A percentile compares a stretch with the other conserved stretches of the same genome.
phyloP scores from a whole-genome alignment of 1,140 invertebrate species.

The Ceratina australensis region DNA sequence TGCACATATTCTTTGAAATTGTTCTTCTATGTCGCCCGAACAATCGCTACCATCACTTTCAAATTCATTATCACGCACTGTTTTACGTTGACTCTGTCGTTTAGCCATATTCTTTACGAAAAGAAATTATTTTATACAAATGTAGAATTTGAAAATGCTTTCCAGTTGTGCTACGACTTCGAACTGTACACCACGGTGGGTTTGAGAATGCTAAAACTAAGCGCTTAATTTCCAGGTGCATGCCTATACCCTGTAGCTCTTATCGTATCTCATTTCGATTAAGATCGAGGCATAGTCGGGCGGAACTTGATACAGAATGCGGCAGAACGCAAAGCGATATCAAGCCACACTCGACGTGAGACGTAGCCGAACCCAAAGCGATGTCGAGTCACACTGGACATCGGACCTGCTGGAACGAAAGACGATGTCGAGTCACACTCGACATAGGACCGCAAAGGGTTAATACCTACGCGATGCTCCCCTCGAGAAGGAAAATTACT shows the following conservation, averaged over 20 bases:
- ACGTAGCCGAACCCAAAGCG: no score
- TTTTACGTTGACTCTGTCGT: constrained; percentile 26
- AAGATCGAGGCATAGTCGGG: no score
- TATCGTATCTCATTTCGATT: constrained; percentile 37
- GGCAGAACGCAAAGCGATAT: no score
- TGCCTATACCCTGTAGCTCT: constrained; percentile 27
- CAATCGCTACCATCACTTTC: constrained; percentile 40
- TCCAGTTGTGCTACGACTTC: constrained; percentile 34
- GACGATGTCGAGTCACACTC: background rate
- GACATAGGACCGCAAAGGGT: background rate
- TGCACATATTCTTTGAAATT: constrained; percentile 37
- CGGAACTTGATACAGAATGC: no score
- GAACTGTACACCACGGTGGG: constrained; percentile 29
- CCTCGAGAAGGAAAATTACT: background rate
- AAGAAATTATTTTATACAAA: constrained; percentile 34
- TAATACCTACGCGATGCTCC: background rate
- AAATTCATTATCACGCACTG: constrained; percentile 36
- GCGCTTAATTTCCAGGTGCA: constrained; percentile 20
- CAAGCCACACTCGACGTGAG: no score
- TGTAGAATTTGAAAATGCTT: constrained; percentile 37
- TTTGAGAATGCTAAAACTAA: no score
- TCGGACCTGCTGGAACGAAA: no score
- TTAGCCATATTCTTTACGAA: constrained; percentile 28
- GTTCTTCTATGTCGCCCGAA: constrained; percentile 18
- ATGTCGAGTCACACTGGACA: no score